Conservation (phyloP, 2,797 vertebrate species). For the Acanthopagrus latus region DNA sequence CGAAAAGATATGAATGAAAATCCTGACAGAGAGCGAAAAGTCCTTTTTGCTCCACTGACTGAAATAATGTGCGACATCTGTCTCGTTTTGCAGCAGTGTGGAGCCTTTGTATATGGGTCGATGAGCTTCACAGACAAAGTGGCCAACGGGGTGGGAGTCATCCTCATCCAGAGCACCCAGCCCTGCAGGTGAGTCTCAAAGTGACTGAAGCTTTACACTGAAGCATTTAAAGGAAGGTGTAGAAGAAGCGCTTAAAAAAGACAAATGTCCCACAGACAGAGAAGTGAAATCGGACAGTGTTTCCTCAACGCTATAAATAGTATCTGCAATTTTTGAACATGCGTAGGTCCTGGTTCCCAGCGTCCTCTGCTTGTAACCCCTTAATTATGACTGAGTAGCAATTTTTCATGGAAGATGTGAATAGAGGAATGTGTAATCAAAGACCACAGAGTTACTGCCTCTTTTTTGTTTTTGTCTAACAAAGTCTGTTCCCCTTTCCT, state of each 20-base stretch:
- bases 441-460: neutral
- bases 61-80: neutral
- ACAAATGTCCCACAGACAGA: neutral
- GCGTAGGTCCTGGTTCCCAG: neutral
- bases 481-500: neutral
- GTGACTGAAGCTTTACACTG: neutral
- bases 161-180: slow-evolving; percentile 88
- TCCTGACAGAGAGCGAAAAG: neutral
- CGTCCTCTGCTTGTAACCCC: neutral
- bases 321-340: neutral
- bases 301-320: neutral
- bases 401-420: neutral
- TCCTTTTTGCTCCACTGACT: neutral
- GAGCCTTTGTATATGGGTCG: slow-evolving; percentile 91
- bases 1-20: slow-evolving; percentile 13
- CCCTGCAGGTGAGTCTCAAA: slow-evolving; percentile 87
- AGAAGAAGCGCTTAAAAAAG: neutral
- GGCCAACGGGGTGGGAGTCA: slow-evolving; percentile 90
- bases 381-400: neutral
- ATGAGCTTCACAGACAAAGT: slow-evolving; percentile 95
- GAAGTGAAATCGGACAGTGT: neutral
- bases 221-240: neutral
- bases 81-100: slow-evolving; percentile 85
- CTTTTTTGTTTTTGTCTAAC: neutral
- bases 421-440: neutral